Evolutionary conservation across 2,113 vertebrate genomes (phyloP).

Genomic region (Gallinago jamesoni): DNA sequence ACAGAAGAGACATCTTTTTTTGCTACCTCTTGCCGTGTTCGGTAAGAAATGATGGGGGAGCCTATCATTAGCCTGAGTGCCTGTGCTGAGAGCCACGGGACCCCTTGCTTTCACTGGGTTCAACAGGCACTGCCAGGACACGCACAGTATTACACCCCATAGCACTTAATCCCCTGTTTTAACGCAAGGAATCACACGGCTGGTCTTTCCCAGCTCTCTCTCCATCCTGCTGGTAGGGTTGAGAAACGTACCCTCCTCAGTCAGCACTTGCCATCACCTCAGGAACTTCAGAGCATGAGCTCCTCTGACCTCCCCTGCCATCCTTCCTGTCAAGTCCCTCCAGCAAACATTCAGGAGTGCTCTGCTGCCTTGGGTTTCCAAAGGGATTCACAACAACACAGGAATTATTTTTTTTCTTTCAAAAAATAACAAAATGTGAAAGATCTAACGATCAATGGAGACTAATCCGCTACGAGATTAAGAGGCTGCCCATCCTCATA

Average conservation of each 20-base stretch:
- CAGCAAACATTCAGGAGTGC: not conserved
- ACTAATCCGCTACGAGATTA: not conserved
- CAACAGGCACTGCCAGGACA: not conserved
- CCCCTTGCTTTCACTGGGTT: not conserved
- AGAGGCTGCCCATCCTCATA: not conserved
- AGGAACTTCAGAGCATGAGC: not conserved
- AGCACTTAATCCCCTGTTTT: not conserved
- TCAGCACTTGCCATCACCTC: not conserved
- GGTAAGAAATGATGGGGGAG: not conserved
- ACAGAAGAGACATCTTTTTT: not conserved
- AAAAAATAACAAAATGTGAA: not conserved
- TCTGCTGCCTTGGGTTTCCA: not conserved
- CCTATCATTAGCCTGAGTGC: not conserved
- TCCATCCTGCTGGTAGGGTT: not conserved
- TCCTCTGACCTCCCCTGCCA: not conserved
- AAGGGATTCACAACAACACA: not conserved
- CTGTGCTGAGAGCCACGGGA: not conserved
- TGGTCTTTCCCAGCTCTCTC: not conserved
- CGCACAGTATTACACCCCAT: fast-evolving
- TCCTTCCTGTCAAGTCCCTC: not conserved
- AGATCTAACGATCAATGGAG: not conserved
- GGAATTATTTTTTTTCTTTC: not conserved
- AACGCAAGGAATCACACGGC: not conserved
- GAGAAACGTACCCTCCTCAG: not conserved
- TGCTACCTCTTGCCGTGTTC: not conserved